Percentiles rank a stretch among this genome's conserved stretches.
Evolutionary conservation across 2,888 invertebrate genomes (phyloP).

Genomic region (Amblyjoppa proteus): DNA sequence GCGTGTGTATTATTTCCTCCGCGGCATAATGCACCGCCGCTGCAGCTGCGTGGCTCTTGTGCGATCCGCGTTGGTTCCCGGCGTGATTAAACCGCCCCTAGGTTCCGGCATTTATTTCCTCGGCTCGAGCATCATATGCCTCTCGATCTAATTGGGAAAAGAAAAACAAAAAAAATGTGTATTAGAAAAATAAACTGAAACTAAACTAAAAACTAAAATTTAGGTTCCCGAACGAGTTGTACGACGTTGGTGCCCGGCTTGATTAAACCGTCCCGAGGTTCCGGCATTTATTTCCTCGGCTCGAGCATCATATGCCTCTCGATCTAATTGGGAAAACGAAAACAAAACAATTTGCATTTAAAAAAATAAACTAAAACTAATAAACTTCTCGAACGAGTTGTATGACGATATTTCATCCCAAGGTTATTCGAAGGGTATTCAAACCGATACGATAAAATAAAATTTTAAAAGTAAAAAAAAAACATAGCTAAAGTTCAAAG

Average conservation of each 20-base stretch:
- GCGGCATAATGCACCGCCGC: constrained; percentile 19
- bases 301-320: background rate
- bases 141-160: background rate
- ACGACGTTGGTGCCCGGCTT: background rate
- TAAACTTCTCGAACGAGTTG: too few species aligned
- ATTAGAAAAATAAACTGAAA: background rate
- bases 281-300: background rate
- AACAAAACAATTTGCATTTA: background rate
- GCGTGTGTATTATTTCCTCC: constrained; percentile 23
- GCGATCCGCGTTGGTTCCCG: background rate
- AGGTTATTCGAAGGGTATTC: background rate
- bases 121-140: background rate
- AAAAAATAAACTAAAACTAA: too few species aligned
- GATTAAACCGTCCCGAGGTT: constrained; percentile 9
- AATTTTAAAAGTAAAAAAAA: too few species aligned
- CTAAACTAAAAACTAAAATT: too few species aligned
- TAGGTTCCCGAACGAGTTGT: too few species aligned
- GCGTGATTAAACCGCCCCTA: constrained; percentile 17
- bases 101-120: background rate
- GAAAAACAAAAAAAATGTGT: background rate
- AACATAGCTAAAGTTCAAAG: background rate
- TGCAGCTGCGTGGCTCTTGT: constrained; percentile 5
- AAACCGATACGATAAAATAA: background rate
- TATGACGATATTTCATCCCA: too few species aligned
- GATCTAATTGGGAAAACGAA: background rate